Percentiles rank a stretch among this genome's conserved stretches.
These are phyloP conservation scores for Platynereis dumerilii DNA, from an alignment of 2,888 invertebrate species.

Conservation along the genomic window DNA sequence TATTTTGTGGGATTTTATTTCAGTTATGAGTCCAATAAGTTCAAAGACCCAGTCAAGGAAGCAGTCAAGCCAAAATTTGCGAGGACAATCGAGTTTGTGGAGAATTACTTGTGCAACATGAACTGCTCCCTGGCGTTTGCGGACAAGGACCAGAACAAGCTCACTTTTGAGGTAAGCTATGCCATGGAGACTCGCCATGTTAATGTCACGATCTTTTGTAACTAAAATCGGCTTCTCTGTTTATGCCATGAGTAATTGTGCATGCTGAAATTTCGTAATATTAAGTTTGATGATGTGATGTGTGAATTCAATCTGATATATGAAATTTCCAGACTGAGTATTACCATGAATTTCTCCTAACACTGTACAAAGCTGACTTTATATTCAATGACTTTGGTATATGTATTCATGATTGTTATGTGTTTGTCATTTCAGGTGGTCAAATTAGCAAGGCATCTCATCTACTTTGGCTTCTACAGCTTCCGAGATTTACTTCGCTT, in stretches of 20 bases:
- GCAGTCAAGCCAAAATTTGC: constrained; percentile 87
- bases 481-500: constrained; percentile 92
- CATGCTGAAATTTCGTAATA: too few species aligned
- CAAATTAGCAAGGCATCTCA: constrained; percentile 93
- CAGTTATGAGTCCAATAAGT: constrained; percentile 90
- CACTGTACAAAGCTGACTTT: too few species aligned
- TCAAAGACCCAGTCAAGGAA: constrained; percentile 78
- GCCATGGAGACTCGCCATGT: too few species aligned
- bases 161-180: constrained; percentile 89
- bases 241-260: background rate
- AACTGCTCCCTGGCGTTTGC: constrained; percentile 86
- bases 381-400: background rate
- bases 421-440: constrained; percentile 75
- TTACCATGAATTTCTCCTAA: too few species aligned
- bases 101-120: constrained; percentile 89
- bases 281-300: too few species aligned
- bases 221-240: too few species aligned
- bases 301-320: too few species aligned
- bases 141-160: constrained; percentile 94
- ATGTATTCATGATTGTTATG: background rate
- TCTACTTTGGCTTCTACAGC: constrained; percentile 97
- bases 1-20: constrained; percentile 35
- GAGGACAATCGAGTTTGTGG: constrained; percentile 92
- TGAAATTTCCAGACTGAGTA: too few species aligned
- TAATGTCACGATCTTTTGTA: background rate